Evolutionary conservation across 2,113 vertebrate species (phyloP).

Genomic region (Amblyornis subalaris): DNA sequence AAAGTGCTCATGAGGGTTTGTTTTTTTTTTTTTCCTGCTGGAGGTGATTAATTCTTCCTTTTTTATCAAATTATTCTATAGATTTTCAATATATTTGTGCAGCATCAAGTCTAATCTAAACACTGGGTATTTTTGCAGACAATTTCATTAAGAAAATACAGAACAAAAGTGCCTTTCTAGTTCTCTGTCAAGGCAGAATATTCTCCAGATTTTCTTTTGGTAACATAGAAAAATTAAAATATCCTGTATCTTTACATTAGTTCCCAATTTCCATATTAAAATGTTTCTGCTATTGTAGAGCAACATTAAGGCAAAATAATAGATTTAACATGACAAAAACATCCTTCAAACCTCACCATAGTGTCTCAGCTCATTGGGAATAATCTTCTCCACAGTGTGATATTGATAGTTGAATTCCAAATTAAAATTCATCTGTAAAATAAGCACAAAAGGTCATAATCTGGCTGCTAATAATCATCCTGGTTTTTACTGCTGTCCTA

Average conservation of each 20-base stretch:
- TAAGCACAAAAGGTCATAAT: not conserved
- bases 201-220: not conserved
- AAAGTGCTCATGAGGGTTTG: not conserved
- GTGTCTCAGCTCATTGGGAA: not conserved
- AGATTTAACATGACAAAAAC: not conserved
- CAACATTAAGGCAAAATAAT: not conserved
- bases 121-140: not conserved
- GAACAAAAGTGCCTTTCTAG: not conserved
- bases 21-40: not conserved
- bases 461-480: not conserved
- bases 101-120: not conserved
- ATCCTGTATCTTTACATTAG: not conserved
- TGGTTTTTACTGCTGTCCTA: not conserved
- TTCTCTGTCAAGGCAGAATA: not conserved
- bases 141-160: not conserved
- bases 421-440: not conserved
- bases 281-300: not conserved
- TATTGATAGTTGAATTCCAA: not conserved
- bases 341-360: not conserved
- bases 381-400: not conserved
- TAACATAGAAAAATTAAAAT: not conserved
- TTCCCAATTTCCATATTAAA: not conserved
- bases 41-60: not conserved
- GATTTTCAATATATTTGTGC: not conserved
- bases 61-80: not conserved